phyloP scores from a whole-genome alignment of 2,888 invertebrate species.

The Sepiola atlantica region DNA sequence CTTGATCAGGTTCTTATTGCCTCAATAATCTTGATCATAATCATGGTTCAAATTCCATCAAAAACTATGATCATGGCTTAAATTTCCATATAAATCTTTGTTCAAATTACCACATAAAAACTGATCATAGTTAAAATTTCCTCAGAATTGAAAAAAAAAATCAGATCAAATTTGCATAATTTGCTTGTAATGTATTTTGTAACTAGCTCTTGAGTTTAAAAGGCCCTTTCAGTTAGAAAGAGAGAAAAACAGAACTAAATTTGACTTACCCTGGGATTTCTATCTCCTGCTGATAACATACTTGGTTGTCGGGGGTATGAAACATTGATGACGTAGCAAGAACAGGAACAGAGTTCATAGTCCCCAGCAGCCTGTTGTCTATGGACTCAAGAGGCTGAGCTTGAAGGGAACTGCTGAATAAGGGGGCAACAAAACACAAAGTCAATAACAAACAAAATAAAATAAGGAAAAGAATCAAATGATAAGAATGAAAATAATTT shows the following conservation, averaged over 20 bases:
- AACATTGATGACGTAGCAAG: not conserved
- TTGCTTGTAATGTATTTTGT: not conserved
- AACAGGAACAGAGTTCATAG: not conserved
- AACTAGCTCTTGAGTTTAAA: not conserved
- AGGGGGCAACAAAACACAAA: not conserved
- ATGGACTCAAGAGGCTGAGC: not conserved
- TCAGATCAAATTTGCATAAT: not conserved
- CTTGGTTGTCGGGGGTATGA: not conserved
- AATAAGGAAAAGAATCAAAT: not conserved
- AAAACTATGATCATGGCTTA: no score
- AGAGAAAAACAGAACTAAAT: not conserved
- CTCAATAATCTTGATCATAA: no score
- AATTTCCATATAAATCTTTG: no score
- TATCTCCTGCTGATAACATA: conserved; percentile 4
- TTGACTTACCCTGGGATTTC: not conserved
- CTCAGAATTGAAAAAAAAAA: not conserved
- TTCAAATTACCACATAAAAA: no score
- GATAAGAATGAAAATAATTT: not conserved
- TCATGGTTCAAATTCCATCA: no score
- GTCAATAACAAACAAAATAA: not conserved
- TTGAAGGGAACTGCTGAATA: not conserved
- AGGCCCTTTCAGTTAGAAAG: not conserved
- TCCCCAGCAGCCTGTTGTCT: not conserved
- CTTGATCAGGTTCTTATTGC: no score
- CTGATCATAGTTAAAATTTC: not conserved